These are phyloP conservation scores for Agrochola macilenta DNA, from an alignment of 2,888 invertebrate genomes.

Conservation along the genomic window DNA sequence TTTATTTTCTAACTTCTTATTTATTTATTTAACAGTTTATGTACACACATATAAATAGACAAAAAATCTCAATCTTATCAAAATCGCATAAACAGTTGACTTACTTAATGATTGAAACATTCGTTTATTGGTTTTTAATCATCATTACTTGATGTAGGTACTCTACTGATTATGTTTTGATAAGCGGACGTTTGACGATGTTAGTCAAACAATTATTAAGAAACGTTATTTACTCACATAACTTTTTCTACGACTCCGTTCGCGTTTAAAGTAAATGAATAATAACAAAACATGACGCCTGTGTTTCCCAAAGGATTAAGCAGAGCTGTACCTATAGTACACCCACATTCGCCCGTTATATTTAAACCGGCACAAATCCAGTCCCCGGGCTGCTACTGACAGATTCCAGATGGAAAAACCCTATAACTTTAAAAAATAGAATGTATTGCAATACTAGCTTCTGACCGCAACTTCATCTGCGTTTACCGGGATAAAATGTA, in stretches of 20 bases:
- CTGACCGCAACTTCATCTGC: neutral
- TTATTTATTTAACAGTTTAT: no score
- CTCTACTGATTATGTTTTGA: conserved; percentile 37
- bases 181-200: conserved; percentile 4
- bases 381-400: neutral
- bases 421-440: neutral
- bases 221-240: neutral
- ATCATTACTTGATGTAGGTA: conserved; percentile 10
- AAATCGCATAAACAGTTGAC: neutral
- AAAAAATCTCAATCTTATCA: no score
- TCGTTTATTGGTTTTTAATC: conserved; percentile 21
- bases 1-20: neutral
- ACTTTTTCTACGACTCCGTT: neutral
- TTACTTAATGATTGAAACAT: neutral
- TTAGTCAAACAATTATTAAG: conserved; percentile 1
- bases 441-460: neutral
- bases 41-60: no score
- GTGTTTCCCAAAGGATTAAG: no score
- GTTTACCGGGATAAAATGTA: neutral
- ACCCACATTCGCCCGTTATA: neutral
- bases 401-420: neutral
- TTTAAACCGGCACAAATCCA: neutral
- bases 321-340: neutral
- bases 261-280: neutral
- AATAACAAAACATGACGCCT: neutral